Evolutionary conservation across 2,797 vertebrate genomes (phyloP).

Genomic region (Sorex maritimensis): DNA sequence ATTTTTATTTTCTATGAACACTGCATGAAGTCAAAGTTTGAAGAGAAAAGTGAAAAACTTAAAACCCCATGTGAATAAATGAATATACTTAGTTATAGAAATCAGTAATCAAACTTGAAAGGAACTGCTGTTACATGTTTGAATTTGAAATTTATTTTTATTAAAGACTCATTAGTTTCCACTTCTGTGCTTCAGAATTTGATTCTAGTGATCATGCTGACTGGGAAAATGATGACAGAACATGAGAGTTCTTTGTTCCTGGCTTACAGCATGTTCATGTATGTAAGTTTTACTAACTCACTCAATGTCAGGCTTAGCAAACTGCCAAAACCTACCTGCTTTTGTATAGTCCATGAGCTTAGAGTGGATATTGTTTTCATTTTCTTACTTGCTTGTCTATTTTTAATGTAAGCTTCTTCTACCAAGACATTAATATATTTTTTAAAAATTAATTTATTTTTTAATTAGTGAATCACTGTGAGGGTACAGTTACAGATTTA

Average conservation of each 20-base stretch:
- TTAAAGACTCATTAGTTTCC: constrained; percentile 48
- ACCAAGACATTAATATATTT: neutral
- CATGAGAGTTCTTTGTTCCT: too few species aligned
- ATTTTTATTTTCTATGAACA: neutral
- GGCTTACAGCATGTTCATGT: too few species aligned
- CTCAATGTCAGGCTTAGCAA: neutral
- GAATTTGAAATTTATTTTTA: constrained; percentile 61
- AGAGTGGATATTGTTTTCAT: neutral
- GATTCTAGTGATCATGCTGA: constrained; percentile 1
- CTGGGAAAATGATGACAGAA: neutral
- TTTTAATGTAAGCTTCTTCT: neutral
- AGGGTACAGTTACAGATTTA: too few species aligned
- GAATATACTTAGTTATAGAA: neutral
- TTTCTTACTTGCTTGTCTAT: too few species aligned
- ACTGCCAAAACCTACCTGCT: neutral
- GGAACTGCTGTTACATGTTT: constrained; percentile 40
- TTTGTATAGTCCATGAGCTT: neutral
- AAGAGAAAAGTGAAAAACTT: constrained; percentile 49
- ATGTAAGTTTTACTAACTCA: neutral
- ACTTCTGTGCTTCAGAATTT: constrained; percentile 37
- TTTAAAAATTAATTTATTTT: neutral
- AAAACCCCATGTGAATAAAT: constrained; percentile 34
- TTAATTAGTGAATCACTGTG: too few species aligned
- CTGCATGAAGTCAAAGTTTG: constrained; percentile 57
- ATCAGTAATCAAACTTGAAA: constrained; percentile 36